These are phyloP conservation scores for Tangara arthus DNA, from an alignment of 2,797 vertebrate genomes.

Conservation along the genomic window DNA sequence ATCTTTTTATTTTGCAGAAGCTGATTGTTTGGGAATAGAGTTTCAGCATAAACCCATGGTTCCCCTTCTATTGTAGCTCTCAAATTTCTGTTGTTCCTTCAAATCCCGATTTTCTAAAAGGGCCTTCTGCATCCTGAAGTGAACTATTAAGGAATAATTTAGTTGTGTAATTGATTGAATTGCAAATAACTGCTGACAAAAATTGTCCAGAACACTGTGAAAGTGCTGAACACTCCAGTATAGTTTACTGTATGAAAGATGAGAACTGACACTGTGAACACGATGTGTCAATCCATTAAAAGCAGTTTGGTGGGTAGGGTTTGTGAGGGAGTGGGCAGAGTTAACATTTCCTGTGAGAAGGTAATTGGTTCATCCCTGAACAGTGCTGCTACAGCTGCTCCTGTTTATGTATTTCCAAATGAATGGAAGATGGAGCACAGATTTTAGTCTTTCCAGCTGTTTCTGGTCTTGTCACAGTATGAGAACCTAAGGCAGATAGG, in stretches of 20 bases:
- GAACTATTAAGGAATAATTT: background rate
- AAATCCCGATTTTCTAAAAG: background rate
- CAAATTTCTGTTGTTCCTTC: background rate
- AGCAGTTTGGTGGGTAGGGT: background rate
- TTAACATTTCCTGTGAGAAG: background rate
- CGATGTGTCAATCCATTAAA: background rate
- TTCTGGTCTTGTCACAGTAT: background rate
- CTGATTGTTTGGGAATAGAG: background rate
- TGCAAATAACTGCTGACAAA: background rate
- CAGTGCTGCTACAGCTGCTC: background rate
- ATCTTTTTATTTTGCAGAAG: background rate
- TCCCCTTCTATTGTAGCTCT: background rate
- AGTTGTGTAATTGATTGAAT: background rate
- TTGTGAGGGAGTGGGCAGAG: background rate
- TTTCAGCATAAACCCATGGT: background rate
- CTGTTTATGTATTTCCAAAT: background rate
- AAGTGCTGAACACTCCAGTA: background rate
- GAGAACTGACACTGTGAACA: background rate
- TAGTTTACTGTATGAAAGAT: background rate
- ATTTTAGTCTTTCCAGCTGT: background rate
- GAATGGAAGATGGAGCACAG: background rate
- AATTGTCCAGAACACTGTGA: background rate
- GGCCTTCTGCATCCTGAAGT: background rate
- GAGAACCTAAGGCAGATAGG: background rate
- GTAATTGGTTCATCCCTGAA: background rate